These are phyloP conservation scores for Eupithecia inturbata DNA, from an alignment of 2,888 invertebrate genomes.

Conservation along the genomic window DNA sequence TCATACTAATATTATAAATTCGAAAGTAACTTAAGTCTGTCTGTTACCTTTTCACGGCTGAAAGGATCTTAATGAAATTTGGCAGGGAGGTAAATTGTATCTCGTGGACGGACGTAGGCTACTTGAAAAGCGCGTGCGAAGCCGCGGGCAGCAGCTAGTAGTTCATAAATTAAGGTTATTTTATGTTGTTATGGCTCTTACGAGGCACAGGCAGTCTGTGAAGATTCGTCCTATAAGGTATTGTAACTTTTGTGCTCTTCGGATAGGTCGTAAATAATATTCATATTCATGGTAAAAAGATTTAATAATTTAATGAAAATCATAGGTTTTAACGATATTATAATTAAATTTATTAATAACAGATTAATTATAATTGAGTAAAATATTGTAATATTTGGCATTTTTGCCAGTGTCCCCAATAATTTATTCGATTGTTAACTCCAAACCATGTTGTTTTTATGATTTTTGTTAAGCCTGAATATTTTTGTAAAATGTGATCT, in stretches of 20 bases:
- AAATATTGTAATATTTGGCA: background rate
- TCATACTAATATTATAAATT: too few relatives aligned
- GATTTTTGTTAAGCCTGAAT: slow-evolving; percentile 13
- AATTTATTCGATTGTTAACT: background rate
- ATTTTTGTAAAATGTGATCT: slow-evolving; percentile 41
- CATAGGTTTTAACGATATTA: background rate
- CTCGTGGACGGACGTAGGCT: too few relatives aligned
- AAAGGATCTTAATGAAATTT: too few relatives aligned
- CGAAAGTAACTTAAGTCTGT: too few relatives aligned
- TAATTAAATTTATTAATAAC: background rate
- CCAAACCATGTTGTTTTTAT: background rate
- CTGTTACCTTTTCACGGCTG: too few relatives aligned
- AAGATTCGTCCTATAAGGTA: background rate
- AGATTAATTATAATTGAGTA: background rate
- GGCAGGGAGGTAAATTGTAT: too few relatives aligned
- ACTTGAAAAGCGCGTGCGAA: too few relatives aligned
- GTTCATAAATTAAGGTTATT: background rate
- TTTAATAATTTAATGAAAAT: too few relatives aligned
- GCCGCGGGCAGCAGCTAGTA: too few relatives aligned
- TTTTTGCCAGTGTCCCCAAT: background rate
- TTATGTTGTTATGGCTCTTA: background rate
- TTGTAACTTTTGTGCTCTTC: background rate
- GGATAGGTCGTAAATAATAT: background rate
- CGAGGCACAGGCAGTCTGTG: background rate
- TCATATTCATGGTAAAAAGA: background rate